A percentile compares a stretch with the other conserved stretches of the same genome.
phyloP scores from a whole-genome alignment of 2,113 vertebrate genomes.

The Eurypyga helias region DNA sequence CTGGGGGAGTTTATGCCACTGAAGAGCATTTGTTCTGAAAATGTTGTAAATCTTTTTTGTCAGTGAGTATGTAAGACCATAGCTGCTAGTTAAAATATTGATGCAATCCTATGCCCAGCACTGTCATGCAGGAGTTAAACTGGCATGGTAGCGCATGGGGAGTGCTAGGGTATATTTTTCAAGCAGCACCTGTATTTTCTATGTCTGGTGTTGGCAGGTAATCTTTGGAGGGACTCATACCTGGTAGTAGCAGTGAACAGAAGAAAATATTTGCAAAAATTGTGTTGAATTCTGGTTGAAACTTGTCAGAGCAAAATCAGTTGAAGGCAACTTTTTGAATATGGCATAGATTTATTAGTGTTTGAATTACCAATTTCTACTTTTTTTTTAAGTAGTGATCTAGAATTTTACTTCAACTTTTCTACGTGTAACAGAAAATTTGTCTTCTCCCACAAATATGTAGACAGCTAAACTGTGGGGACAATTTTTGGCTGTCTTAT shows the following conservation, averaged over 20 bases:
- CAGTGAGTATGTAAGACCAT: neutral
- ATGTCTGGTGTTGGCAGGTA: neutral
- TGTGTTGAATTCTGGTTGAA: neutral
- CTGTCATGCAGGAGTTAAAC: neutral
- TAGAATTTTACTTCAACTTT: neutral
- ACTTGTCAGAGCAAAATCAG: neutral
- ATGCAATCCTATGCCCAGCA: neutral
- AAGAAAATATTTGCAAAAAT: neutral
- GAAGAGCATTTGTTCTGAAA: neutral
- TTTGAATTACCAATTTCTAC: accelerated
- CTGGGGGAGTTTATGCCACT: neutral
- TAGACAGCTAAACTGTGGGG: neutral
- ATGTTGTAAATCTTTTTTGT: neutral
- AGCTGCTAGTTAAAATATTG: neutral
- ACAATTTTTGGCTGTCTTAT: neutral
- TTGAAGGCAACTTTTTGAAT: neutral
- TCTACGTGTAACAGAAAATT: neutral
- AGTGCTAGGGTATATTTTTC: neutral
- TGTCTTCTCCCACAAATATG: neutral
- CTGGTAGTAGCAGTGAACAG: neutral
- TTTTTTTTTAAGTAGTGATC: neutral
- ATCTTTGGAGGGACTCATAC: neutral
- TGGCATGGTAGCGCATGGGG: accelerated
- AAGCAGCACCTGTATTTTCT: neutral
- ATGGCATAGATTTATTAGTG: neutral